Conservation (phyloP, 2,888 invertebrate genomes). For the Tiphia femorata region DNA sequence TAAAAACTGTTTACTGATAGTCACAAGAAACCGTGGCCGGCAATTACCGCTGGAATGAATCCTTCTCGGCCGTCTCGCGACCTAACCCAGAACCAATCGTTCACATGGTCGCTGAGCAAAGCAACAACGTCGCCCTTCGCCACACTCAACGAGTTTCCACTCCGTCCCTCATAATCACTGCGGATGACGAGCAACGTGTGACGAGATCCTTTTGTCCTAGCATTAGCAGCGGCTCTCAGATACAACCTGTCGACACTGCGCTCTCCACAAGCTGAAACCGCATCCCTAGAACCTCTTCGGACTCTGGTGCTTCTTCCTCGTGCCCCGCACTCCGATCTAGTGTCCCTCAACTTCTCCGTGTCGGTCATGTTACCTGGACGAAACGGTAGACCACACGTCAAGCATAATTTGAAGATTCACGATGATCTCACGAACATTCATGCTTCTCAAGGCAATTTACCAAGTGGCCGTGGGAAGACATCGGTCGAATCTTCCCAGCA, state of each 20-base stretch:
- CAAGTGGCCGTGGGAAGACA: slow-evolving; percentile 84
- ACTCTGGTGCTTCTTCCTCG: slow-evolving; percentile 50
- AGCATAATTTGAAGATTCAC: too few species aligned
- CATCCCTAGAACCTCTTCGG: slow-evolving; percentile 57
- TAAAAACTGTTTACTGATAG: too few species aligned
- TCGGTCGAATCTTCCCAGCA: slow-evolving; percentile 88
- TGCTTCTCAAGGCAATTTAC: slow-evolving; percentile 24
- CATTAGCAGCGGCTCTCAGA: slow-evolving; percentile 74
- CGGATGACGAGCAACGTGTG: slow-evolving; percentile 81
- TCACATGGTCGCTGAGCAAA: slow-evolving; percentile 74
- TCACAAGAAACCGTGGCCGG: slow-evolving; percentile 83
- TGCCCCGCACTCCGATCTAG: slow-evolving; percentile 78
- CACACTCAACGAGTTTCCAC: slow-evolving; percentile 75
- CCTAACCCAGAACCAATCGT: slow-evolving; percentile 84
- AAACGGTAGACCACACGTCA: not conserved
- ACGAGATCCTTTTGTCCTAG: slow-evolving; percentile 70
- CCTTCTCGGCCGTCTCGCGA: slow-evolving; percentile 80
- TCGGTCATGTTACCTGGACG: slow-evolving; percentile 80
- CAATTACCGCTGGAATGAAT: slow-evolving; percentile 82
- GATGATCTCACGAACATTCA: not conserved
- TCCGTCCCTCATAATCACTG: slow-evolving; percentile 75
- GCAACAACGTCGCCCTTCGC: slow-evolving; percentile 82
- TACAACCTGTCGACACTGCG: slow-evolving; percentile 81
- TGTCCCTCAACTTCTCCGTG: slow-evolving; percentile 78
- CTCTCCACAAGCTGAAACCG: slow-evolving; percentile 75